phyloP scores from a whole-genome alignment of 2,113 vertebrate genomes.

The Brienomyrus brachyistius region DNA sequence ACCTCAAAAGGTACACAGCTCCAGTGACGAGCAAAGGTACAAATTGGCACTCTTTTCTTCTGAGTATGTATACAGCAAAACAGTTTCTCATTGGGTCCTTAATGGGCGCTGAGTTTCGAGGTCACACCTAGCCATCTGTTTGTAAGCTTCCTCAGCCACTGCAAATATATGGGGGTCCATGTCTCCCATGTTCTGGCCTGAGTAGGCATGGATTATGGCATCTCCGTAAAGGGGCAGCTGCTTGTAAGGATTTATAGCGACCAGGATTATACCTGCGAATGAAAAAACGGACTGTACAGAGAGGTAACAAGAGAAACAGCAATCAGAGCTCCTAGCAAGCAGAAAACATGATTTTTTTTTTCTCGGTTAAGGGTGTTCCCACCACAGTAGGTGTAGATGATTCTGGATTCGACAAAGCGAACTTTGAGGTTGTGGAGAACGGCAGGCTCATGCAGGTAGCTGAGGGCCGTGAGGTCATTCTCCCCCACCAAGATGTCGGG shows the following conservation, averaged over 20 bases:
- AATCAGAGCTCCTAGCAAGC: neutral
- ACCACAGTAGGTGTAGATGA: conserved; percentile 98
- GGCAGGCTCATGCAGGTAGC: conserved; percentile 91
- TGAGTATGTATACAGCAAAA: neutral
- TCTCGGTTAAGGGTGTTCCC: conserved; percentile 28
- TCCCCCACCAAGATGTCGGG: conserved; percentile 96
- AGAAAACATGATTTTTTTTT: neutral
- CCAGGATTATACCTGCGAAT: conserved; percentile 84
- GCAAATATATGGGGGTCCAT: conserved; percentile 99
- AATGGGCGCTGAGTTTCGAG: neutral
- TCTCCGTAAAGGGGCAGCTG: conserved; percentile 88
- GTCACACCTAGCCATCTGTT: conserved; percentile 91
- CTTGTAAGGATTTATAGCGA: conserved; percentile 94
- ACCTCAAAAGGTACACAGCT: too few relatives aligned
- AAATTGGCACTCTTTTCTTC: too few relatives aligned
- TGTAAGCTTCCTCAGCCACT: conserved; percentile 95
- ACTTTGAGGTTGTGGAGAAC: conserved; percentile 91
- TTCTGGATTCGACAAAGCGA: conserved; percentile 87
- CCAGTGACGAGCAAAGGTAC: too few relatives aligned
- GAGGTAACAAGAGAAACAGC: neutral
- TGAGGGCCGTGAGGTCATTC: conserved; percentile 96
- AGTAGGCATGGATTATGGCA: conserved; percentile 91
- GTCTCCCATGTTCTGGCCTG: conserved; percentile 94
- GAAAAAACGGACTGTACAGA: neutral
- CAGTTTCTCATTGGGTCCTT: neutral